Percentiles rank a stretch among this genome's conserved stretches.
Evolutionary conservation across 2,888 invertebrate genomes (phyloP).

Genomic region (Cosmorhoe ocellata): DNA sequence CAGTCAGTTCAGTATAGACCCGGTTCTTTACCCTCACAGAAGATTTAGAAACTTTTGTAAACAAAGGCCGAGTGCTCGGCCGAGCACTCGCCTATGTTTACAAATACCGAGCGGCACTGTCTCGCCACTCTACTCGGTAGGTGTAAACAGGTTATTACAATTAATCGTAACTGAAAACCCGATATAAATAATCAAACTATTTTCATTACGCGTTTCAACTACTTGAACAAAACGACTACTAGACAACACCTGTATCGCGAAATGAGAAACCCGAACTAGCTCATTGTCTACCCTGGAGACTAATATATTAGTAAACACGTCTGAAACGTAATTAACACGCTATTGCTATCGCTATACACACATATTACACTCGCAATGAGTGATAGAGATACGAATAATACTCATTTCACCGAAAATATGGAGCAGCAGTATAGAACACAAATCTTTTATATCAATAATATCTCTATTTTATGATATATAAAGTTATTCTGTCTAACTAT

Average conservation of each 20-base stretch:
- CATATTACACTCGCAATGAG: background rate
- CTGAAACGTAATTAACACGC: constrained; percentile 13
- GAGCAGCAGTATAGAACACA: constrained; percentile 23
- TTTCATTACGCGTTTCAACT: background rate
- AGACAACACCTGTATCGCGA: constrained; percentile 21
- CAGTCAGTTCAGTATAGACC: too few relatives aligned
- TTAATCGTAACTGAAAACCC: too few relatives aligned
- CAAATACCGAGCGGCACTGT: too few relatives aligned
- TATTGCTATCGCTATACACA: too few relatives aligned
- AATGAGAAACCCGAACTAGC: constrained; percentile 13
- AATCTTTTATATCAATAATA: constrained; percentile 22
- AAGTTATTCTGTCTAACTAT: background rate
- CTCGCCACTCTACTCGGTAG: too few relatives aligned
- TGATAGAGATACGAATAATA: constrained; percentile 8
- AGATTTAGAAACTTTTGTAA: too few relatives aligned
- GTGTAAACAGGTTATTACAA: too few relatives aligned
- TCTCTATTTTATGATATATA: background rate
- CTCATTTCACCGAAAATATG: constrained; percentile 8
- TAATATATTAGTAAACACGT: constrained; percentile 16
- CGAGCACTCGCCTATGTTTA: too few relatives aligned
- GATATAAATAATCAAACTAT: background rate
- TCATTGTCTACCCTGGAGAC: constrained; percentile 17
- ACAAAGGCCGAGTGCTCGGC: too few relatives aligned
- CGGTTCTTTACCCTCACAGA: too few relatives aligned
- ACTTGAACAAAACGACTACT: background rate